Conservation (phyloP, 2,888 invertebrate genomes). For the Cryptocheilus praepositus region DNA sequence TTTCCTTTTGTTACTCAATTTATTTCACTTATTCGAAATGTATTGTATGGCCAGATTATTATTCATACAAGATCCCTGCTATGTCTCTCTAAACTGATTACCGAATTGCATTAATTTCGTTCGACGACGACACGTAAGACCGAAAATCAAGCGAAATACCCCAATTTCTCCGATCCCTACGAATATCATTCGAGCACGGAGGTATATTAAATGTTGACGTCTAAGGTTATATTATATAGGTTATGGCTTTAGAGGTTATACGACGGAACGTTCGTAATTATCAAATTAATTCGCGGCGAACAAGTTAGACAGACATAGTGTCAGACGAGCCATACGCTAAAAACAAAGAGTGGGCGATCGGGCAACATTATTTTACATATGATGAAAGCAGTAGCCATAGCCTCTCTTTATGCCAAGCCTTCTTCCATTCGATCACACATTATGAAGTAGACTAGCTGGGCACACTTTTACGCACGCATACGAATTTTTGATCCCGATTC, state of each 20-base stretch:
- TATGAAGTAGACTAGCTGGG: slow-evolving; percentile 37
- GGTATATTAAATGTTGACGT: slow-evolving; percentile 54
- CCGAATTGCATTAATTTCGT: no score
- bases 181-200: neutral
- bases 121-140: no score
- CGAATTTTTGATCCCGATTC: slow-evolving; percentile 32
- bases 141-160: no score
- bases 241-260: slow-evolving; percentile 68
- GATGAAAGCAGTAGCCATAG: slow-evolving; percentile 59
- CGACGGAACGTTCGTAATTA: slow-evolving; percentile 23
- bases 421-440: slow-evolving; percentile 50
- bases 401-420: slow-evolving; percentile 58
- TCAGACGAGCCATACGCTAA: slow-evolving; percentile 13
- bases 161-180: no score
- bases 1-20: no score
- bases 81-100: no score
- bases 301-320: slow-evolving; percentile 16
- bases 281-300: slow-evolving; percentile 23
- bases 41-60: no score
- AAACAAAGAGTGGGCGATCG: slow-evolving; percentile 43
- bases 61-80: no score
- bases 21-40: no score
- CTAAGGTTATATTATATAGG: slow-evolving; percentile 70
- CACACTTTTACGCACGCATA: slow-evolving; percentile 23
- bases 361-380: slow-evolving; percentile 51